phyloP scores from a whole-genome alignment of 1,140 invertebrate genomes.

The Halictus rubicundus region DNA sequence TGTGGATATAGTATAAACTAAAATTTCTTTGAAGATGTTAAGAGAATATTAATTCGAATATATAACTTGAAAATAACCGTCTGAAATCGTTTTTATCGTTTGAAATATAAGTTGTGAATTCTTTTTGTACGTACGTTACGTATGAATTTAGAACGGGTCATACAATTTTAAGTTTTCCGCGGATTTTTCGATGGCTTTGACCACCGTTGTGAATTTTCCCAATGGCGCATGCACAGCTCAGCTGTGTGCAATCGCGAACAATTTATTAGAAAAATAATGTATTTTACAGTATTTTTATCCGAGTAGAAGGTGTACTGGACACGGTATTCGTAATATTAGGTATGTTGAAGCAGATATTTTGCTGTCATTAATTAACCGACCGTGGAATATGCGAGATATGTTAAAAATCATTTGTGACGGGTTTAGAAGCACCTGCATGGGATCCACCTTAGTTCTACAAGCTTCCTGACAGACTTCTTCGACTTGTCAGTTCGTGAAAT shows the following conservation, averaged over 20 bases:
- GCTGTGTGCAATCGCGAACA: slow-evolving; percentile 66
- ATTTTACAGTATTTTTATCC: slow-evolving; percentile 67
- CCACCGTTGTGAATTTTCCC: slow-evolving; percentile 66
- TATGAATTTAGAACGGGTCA: background rate
- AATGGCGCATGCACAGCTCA: slow-evolving; percentile 77
- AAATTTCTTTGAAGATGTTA: slow-evolving; percentile 6
- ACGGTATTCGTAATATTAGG: slow-evolving; percentile 60
- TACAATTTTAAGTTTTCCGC: slow-evolving; percentile 38
- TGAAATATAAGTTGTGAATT: background rate
- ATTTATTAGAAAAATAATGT: slow-evolving; percentile 65
- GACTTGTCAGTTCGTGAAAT: slow-evolving; percentile 51
- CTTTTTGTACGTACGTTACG: background rate
- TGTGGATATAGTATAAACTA: slow-evolving; percentile 27
- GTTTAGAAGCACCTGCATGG: slow-evolving; percentile 65
- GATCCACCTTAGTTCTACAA: slow-evolving; percentile 64
- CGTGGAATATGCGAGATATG: slow-evolving; percentile 31
- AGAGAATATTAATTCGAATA: background rate
- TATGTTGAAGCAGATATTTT: slow-evolving; percentile 52
- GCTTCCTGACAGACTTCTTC: slow-evolving; percentile 57
- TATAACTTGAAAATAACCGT: background rate
- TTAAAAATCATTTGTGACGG: slow-evolving; percentile 60
- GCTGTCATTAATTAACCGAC: slow-evolving; percentile 27
- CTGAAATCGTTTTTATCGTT: background rate
- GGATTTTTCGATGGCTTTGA: slow-evolving; percentile 56
- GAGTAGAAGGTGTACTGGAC: slow-evolving; percentile 65